phyloP scores from a whole-genome alignment of 2,888 invertebrate genomes.

The Cantharis flavilabris region DNA sequence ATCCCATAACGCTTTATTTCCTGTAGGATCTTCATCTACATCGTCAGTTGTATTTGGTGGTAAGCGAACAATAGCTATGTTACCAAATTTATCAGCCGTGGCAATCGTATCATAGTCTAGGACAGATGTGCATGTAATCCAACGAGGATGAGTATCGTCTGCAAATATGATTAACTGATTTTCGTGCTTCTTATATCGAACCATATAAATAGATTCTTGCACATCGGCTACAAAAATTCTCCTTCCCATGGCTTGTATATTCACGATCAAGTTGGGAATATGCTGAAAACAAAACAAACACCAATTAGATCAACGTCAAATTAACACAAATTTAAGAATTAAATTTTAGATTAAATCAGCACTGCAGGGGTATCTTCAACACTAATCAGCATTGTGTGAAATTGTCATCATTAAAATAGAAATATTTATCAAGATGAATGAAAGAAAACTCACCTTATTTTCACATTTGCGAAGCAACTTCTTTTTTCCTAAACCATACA shows the following conservation, averaged over 20 bases:
- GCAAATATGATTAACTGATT: conserved; percentile 98
- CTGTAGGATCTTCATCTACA: conserved; percentile 99
- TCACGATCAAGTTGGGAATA: conserved; percentile 92
- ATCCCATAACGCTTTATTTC: conserved; percentile 96
- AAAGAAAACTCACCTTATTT: conserved; percentile 69
- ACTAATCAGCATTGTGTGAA: conserved; percentile 25
- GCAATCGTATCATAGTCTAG: conserved; percentile 97
- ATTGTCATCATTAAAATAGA: conserved; percentile 43
- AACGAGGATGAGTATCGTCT: conserved; percentile 96
- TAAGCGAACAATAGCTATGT: conserved; percentile 86
- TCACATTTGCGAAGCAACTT: conserved; percentile 97
- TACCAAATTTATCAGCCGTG: conserved; percentile 97
- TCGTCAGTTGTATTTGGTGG: conserved; percentile 94
- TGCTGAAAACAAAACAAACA: conserved; percentile 63
- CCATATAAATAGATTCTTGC: conserved; percentile 95
- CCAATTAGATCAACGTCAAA: background rate
- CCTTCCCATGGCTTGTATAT: conserved; percentile 92
- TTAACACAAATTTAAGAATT: background rate
- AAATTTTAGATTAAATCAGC: conserved; percentile 27
- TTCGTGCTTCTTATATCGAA: conserved; percentile 92
- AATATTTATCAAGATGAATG: background rate
- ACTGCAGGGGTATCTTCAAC: conserved; percentile 40
- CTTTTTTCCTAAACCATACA: conserved; percentile 97
- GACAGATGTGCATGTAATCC: conserved; percentile 90
- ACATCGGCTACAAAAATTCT: conserved; percentile 94